Conservation (phyloP, 2,797 vertebrate species). For the Squalus acanthias region DNA sequence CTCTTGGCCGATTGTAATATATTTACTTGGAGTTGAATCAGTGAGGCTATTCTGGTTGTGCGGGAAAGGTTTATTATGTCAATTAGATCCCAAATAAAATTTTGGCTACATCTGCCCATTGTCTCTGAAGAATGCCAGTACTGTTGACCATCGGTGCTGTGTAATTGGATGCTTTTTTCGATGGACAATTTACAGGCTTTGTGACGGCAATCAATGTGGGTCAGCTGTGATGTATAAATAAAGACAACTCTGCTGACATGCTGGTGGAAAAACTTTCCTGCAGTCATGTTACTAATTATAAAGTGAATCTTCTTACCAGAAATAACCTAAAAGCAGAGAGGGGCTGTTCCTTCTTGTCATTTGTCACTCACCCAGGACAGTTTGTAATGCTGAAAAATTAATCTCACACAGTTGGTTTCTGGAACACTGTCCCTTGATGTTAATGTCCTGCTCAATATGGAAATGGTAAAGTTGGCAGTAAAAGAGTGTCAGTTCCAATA, state of each 20-base stretch:
- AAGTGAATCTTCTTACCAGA: constrained; percentile 17
- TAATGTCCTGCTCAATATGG: neutral
- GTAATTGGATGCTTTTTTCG: neutral
- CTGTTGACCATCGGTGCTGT: neutral
- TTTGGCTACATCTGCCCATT: neutral
- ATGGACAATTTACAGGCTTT: neutral
- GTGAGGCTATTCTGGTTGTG: neutral
- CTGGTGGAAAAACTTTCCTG: constrained; percentile 32
- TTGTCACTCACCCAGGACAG: neutral
- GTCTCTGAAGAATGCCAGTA: neutral
- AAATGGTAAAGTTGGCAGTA: neutral
- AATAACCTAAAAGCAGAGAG: constrained; percentile 23
- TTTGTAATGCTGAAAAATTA: neutral
- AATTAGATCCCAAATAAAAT: neutral
- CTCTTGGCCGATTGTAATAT: neutral
- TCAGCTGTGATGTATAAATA: constrained; percentile 19
- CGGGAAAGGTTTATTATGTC: neutral
- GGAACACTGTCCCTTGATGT: neutral
- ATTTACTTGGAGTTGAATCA: neutral
- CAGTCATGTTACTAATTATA: constrained; percentile 35
- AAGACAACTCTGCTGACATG: constrained; percentile 11
- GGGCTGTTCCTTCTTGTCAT: constrained; percentile 20
- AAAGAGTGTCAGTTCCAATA: neutral
- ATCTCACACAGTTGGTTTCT: neutral
- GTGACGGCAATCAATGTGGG: constrained; percentile 1